phyloP scores from a whole-genome alignment of 2,888 invertebrate species.

The Rhagonycha lutea region DNA sequence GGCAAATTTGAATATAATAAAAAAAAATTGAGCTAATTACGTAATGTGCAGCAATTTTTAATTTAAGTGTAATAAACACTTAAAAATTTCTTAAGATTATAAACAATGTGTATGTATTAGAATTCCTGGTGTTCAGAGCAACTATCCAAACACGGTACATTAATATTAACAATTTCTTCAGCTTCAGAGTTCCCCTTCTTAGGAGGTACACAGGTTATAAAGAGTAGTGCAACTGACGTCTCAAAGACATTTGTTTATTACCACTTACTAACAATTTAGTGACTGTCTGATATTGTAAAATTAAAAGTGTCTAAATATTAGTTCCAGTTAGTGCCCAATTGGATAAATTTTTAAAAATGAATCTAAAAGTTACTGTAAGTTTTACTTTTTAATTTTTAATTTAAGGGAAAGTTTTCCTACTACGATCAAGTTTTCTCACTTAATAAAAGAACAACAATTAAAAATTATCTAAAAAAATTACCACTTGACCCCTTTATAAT shows the following conservation, averaged over 20 bases:
- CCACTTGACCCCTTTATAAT: neutral
- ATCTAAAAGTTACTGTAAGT: neutral
- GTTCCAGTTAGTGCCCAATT: conserved; percentile 22
- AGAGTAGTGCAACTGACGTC: conserved; percentile 21
- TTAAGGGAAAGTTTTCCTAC: neutral
- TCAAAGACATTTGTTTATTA: conserved; percentile 24
- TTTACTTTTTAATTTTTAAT: neutral
- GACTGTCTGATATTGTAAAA: conserved; percentile 14
- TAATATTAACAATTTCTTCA: conserved; percentile 24
- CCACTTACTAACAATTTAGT: conserved; percentile 27
- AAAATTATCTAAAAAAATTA: neutral
- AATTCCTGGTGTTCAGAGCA: neutral
- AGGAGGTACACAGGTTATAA: conserved; percentile 24
- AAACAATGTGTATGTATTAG: neutral
- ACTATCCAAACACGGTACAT: conserved; percentile 17
- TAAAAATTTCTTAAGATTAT: neutral
- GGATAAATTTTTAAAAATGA: neutral
- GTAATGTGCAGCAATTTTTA: neutral
- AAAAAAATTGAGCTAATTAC: neutral
- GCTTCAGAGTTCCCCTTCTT: conserved; percentile 23
- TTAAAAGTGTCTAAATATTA: conserved; percentile 18
- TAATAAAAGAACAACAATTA: neutral
- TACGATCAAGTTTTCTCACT: neutral
- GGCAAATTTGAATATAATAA: neutral
- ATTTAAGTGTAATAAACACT: neutral